phyloP scores from a whole-genome alignment of 2,797 vertebrate species.

The Strix occidentalis region DNA sequence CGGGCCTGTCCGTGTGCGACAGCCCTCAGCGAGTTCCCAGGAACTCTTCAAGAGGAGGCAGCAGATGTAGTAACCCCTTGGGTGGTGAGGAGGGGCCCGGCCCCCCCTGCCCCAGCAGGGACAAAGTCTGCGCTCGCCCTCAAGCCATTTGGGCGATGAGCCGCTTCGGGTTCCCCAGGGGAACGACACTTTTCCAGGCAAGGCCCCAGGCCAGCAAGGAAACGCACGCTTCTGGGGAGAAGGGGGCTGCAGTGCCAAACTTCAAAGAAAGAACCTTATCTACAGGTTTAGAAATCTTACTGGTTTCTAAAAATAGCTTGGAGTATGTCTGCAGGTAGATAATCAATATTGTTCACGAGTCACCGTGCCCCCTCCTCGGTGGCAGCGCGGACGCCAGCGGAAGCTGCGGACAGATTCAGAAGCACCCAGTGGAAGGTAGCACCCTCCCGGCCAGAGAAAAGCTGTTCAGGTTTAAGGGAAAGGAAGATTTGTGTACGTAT shows the following conservation, averaged over 20 bases:
- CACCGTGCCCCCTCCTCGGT: fast-evolving
- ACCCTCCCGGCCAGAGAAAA: background rate
- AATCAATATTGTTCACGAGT: background rate
- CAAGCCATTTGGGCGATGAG: fast-evolving
- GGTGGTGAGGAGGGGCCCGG: background rate
- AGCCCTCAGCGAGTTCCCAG: background rate
- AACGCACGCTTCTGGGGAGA: fast-evolving
- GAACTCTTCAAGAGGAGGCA: background rate
- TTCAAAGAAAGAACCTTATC: background rate
- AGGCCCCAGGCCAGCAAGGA: background rate
- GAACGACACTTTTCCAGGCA: background rate
- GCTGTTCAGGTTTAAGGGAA: background rate
- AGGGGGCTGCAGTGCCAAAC: fast-evolving
- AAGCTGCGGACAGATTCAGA: background rate
- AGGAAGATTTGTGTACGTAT: background rate
- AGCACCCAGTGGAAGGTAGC: background rate
- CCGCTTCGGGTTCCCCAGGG: background rate
- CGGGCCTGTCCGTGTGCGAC: background rate
- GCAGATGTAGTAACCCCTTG: background rate
- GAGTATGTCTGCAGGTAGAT: background rate
- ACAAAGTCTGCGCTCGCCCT: fast-evolving
- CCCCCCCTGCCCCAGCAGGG: background rate
- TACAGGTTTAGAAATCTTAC: background rate
- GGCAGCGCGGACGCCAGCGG: background rate
- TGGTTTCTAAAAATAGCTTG: background rate